Evolutionary conservation across 1,140 invertebrate species (phyloP).

Genomic region (Penaeus chinensis): DNA sequence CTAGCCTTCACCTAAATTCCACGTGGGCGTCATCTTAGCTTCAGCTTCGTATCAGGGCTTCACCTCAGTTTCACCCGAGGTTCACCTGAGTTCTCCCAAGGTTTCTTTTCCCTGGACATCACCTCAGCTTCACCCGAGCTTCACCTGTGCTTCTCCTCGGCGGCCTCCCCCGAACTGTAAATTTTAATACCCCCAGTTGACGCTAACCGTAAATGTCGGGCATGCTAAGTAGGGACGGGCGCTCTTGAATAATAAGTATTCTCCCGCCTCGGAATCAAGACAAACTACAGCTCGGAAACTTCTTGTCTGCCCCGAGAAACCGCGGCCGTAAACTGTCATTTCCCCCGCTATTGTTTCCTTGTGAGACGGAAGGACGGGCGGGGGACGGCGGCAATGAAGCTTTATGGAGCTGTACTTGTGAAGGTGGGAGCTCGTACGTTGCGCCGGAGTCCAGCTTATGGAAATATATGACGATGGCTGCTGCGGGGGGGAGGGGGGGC

Average conservation of each 20-base stretch:
- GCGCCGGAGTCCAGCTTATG: conserved; percentile 55
- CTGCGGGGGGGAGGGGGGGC: not conserved
- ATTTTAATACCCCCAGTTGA: conserved; percentile 58
- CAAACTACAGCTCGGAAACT: conserved; percentile 32
- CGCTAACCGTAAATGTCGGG: conserved; percentile 51
- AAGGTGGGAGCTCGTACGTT: conserved; percentile 53
- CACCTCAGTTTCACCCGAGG: conserved; percentile 7
- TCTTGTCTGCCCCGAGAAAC: conserved; percentile 33
- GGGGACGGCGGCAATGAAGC: conserved; percentile 55
- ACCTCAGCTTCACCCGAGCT: too few species aligned
- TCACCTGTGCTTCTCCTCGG: too few species aligned
- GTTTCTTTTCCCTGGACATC: too few species aligned
- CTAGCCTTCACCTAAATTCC: too few species aligned
- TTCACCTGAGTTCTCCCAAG: conserved; percentile 37
- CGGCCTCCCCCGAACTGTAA: conserved; percentile 23
- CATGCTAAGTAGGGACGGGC: conserved; percentile 54
- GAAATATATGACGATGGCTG: conserved; percentile 54
- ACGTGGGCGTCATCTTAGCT: too few species aligned
- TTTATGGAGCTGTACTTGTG: conserved; percentile 57
- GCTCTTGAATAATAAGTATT: conserved; percentile 48
- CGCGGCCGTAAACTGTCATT: conserved; percentile 48
- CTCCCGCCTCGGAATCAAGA: conserved; percentile 45
- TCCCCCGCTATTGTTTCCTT: conserved; percentile 53
- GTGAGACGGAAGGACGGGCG: conserved; percentile 40
- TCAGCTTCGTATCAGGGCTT: not conserved